A percentile compares a stretch with the other conserved stretches of the same genome.
Conservation (phyloP, 2,113 vertebrate genomes). For the Smithornis capensis region DNA sequence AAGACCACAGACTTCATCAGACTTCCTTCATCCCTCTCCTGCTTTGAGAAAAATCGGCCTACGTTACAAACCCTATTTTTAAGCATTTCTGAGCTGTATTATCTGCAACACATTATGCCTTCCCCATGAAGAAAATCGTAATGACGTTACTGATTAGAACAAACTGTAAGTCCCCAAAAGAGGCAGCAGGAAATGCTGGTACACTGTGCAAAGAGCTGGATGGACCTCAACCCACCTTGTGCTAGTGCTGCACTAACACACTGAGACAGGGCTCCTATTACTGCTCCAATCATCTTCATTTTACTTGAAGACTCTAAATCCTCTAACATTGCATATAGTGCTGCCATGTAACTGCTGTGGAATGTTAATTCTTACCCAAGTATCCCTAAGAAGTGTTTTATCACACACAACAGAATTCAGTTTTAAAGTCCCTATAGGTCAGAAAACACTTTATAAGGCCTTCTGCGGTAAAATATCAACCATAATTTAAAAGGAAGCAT, state of each 20-base stretch:
- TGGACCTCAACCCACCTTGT: background rate
- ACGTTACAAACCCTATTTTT: background rate
- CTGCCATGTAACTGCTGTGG: background rate
- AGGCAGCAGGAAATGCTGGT: accelerated
- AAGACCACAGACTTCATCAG: too few relatives aligned
- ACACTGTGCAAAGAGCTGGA: accelerated
- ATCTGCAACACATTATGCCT: background rate
- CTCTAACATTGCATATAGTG: background rate
- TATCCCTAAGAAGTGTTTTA: background rate
- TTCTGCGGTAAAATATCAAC: background rate
- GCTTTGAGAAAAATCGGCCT: background rate
- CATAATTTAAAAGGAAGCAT: background rate
- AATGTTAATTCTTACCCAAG: background rate
- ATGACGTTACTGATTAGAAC: background rate
- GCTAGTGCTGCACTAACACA: background rate
- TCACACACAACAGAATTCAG: background rate
- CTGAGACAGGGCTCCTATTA: background rate
- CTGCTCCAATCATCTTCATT: background rate
- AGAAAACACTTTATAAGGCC: background rate
- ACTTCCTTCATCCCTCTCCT: background rate
- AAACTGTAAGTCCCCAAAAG: background rate
- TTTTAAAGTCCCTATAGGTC: background rate
- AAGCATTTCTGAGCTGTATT: background rate
- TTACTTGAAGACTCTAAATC: background rate
- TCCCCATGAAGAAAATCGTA: background rate